Conservation (phyloP, 2,113 vertebrate genomes). For the Poeciliopsis prolifica region DNA sequence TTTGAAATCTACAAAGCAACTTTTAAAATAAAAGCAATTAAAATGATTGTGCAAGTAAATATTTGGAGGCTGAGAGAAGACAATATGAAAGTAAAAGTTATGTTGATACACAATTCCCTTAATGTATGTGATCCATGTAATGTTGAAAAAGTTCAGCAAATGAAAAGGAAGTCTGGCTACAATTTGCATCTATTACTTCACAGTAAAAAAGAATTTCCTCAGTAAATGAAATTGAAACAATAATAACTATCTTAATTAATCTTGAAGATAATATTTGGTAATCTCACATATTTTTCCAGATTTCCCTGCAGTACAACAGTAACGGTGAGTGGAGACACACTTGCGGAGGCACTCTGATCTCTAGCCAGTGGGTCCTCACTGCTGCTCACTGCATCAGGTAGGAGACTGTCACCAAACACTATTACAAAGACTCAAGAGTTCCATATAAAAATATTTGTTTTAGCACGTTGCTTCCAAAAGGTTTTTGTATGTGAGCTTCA, state of each 20-base stretch:
- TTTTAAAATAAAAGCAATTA: neutral
- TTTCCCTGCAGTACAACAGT: slow-evolving; percentile 87
- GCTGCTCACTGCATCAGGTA: slow-evolving; percentile 93
- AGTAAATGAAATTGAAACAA: neutral
- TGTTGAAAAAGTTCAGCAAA: too few species aligned
- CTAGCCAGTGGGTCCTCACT: slow-evolving; percentile 83
- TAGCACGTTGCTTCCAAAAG: neutral
- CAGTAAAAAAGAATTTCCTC: neutral
- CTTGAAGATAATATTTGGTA: neutral
- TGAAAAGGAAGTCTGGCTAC: too few species aligned
- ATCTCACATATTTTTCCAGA: slow-evolving; percentile 60
- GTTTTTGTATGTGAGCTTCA: neutral
- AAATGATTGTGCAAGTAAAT: neutral
- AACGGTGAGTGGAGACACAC: slow-evolving; percentile 80
- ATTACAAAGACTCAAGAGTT: neutral
- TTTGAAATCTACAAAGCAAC: neutral
- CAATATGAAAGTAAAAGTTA: too few species aligned
- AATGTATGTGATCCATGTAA: too few species aligned
- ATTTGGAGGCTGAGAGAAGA: neutral
- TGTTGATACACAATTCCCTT: neutral
- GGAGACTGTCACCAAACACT: neutral
- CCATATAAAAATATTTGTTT: neutral
- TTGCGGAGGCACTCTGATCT: slow-evolving; percentile 87
- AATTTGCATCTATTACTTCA: too few species aligned
- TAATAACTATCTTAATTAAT: neutral